Evolutionary conservation across 2,113 vertebrate species (phyloP).

Genomic region (Corythaixoides concolor): DNA sequence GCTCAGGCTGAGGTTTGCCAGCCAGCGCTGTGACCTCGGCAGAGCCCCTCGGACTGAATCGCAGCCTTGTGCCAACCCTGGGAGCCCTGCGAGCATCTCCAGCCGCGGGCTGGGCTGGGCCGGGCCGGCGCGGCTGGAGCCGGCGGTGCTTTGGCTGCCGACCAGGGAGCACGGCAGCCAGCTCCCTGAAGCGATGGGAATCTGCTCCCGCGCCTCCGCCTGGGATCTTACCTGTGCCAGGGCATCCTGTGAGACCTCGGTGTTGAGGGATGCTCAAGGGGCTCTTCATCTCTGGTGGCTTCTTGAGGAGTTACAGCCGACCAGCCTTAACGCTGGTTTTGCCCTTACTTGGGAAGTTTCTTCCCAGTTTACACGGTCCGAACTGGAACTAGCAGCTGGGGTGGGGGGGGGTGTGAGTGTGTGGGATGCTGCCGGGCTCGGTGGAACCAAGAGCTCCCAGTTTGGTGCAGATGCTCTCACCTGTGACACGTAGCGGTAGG

Average conservation of each 20-base stretch:
- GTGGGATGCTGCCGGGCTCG: neutral
- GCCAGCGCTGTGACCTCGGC: neutral
- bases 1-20: neutral
- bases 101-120: neutral
- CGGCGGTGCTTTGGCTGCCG: neutral
- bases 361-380: fast-evolving
- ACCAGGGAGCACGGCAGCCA: neutral
- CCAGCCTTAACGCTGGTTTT: neutral
- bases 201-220: fast-evolving
- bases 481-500: neutral
- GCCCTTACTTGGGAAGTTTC: neutral
- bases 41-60: neutral
- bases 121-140: neutral
- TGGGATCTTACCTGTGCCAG: neutral
- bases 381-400: neutral
- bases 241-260: fast-evolving
- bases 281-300: neutral
- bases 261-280: neutral
- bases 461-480: neutral
- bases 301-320: fast-evolving
- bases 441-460: neutral
- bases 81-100: neutral
- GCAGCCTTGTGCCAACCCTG: neutral
- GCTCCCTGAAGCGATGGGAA: neutral
- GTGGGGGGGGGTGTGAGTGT: no score